These are phyloP conservation scores for Acipenser transmontanus DNA, from an alignment of 2,797 vertebrate genomes.

Conservation along the genomic window DNA sequence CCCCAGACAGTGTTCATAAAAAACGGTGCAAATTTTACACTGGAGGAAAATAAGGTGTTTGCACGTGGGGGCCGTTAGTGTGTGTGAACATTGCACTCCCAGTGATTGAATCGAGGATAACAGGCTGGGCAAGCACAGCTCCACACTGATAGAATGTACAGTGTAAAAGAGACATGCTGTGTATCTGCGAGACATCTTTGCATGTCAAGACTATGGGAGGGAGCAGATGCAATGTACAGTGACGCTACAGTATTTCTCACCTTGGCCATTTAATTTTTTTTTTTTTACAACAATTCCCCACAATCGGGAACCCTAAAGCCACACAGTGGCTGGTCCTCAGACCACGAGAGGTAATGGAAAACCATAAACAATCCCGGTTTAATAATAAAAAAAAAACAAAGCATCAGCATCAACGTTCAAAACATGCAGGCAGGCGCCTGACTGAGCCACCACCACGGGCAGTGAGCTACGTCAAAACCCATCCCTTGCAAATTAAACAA, in stretches of 20 bases:
- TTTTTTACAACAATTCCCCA: background rate
- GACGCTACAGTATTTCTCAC: background rate
- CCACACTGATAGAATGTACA: no score
- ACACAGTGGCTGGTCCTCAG: constrained; percentile 9
- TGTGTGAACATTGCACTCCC: no score
- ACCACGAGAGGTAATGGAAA: constrained; percentile 14
- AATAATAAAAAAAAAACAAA: constrained; percentile 11
- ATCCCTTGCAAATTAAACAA: constrained; percentile 6
- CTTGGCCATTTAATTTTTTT: background rate
- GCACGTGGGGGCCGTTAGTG: no score
- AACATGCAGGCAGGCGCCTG: constrained; percentile 14
- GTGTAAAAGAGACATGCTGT: no score
- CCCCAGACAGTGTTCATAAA: no score
- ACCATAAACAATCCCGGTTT: constrained; percentile 6
- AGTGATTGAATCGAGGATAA: no score
- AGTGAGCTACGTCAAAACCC: constrained; percentile 12
- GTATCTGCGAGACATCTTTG: no score
- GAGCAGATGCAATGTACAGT: background rate
- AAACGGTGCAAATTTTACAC: no score
- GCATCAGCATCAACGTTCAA: constrained; percentile 8
- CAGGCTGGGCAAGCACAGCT: no score
- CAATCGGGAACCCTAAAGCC: constrained; percentile 6
- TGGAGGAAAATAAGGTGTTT: no score
- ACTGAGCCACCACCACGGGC: constrained; percentile 7
- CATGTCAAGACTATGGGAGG: no score